Conservation (phyloP, 2,113 vertebrate genomes). For the Dicentrarchus labrax region DNA sequence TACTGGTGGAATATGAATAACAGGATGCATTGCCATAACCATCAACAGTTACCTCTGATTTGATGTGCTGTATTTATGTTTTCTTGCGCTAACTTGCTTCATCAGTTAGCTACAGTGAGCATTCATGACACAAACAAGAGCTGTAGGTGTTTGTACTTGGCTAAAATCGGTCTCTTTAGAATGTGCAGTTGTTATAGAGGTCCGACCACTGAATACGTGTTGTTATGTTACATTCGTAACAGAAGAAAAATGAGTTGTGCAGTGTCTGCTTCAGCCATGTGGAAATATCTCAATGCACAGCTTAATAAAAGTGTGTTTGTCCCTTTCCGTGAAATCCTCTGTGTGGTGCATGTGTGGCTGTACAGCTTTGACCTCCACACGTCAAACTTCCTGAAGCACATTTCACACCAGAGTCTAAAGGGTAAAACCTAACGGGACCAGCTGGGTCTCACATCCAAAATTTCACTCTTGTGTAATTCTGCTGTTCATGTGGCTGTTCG, state of each 20-base stretch:
- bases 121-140: slow-evolving; percentile 16
- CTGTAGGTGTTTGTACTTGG: not conserved
- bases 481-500: slow-evolving; percentile 41
- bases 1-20: not conserved
- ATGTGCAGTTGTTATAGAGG: not conserved
- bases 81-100: not conserved
- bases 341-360: slow-evolving; percentile 17
- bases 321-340: slow-evolving; percentile 18
- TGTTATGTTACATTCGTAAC: slow-evolving; percentile 1
- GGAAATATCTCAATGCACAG: slow-evolving; percentile 36
- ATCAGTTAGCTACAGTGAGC: slow-evolving; percentile 5
- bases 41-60: slow-evolving; percentile 14
- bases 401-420: slow-evolving; percentile 66
- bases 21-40: not conserved
- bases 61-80: slow-evolving; percentile 10
- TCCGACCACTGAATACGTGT: slow-evolving; percentile 22
- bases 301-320: slow-evolving; percentile 58
- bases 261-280: slow-evolving; percentile 38
- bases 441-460: slow-evolving; percentile 59
- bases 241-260: slow-evolving; percentile 22
- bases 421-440: slow-evolving; percentile 47
- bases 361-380: slow-evolving; percentile 54
- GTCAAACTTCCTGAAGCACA: slow-evolving; percentile 57
- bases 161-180: slow-evolving; percentile 10
- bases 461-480: slow-evolving; percentile 34